Percentiles rank a stretch among this genome's conserved stretches.
Evolutionary conservation across 2,797 vertebrate species (phyloP).

Genomic region (Acrossocheilus wenchowensis): DNA sequence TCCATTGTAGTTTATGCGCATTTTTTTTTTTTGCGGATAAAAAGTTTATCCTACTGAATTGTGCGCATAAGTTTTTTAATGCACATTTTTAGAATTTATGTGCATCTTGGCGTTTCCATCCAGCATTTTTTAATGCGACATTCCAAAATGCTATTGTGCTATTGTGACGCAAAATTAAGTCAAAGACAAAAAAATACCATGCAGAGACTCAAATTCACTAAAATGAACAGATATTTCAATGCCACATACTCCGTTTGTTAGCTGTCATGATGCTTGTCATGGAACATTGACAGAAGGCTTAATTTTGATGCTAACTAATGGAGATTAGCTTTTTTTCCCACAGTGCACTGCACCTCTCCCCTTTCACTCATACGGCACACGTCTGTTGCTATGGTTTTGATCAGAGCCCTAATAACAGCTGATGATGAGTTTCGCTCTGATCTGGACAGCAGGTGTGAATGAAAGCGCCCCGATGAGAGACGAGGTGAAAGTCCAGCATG

Average conservation of each 20-base stretch:
- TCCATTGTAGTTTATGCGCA: no score
- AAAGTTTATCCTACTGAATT: no score
- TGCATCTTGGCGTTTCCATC: no score
- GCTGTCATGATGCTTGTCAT: not conserved
- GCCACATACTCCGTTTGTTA: not conserved
- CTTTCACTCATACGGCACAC: conserved; percentile 15
- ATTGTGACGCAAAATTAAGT: not conserved
- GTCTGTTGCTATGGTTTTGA: conserved; percentile 48
- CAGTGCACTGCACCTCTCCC: conserved; percentile 12
- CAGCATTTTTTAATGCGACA: no score
- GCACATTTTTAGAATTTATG: no score
- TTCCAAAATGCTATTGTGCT: no score
- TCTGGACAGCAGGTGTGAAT: conserved; percentile 34
- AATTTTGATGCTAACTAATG: conserved; percentile 42
- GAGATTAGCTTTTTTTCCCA: conserved; percentile 25
- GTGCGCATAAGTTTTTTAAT: no score
- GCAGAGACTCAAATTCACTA: not conserved
- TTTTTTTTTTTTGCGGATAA: no score
- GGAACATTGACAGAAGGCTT: not conserved
- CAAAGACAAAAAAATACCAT: not conserved
- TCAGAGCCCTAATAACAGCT: conserved; percentile 14
- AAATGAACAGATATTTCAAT: not conserved
- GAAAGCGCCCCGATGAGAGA: not conserved
- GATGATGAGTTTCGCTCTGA: conserved; percentile 29
- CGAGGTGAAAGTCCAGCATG: not conserved